A percentile compares a stretch with the other conserved stretches of the same genome.
Conservation (phyloP, 1,140 invertebrate species). For the Drosophila ogumai region DNA sequence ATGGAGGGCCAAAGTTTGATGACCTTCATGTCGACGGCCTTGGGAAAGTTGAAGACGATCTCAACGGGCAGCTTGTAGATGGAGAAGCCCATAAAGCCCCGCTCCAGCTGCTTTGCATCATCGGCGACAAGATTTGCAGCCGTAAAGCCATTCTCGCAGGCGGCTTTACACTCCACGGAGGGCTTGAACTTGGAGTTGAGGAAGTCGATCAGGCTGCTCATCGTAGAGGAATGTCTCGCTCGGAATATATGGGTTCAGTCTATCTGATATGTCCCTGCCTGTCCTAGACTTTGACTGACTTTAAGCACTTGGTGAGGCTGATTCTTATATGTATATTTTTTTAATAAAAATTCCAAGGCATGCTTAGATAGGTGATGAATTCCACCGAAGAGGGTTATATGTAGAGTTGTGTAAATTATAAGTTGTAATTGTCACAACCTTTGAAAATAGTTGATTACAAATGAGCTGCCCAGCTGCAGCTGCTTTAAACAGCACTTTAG, state of each 20-base stretch:
- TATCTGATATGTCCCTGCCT: too few species aligned
- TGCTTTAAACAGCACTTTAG: not conserved
- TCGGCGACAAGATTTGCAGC: conserved; percentile 88
- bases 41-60: conserved; percentile 89
- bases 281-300: not conserved
- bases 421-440: too few species aligned
- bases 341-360: too few species aligned
- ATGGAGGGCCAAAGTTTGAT: conserved; percentile 88
- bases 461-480: too few species aligned
- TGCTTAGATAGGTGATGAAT: too few species aligned
- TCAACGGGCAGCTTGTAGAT: conserved; percentile 90
- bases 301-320: not conserved
- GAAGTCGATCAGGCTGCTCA: conserved; percentile 85
- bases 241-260: too few species aligned
- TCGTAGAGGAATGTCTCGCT: not conserved
- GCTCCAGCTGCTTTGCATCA: conserved; percentile 81
- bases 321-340: too few species aligned
- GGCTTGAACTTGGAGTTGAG: conserved; percentile 85
- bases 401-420: too few species aligned
- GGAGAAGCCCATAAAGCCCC: conserved; percentile 89
- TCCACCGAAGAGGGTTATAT: too few species aligned
- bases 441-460: too few species aligned
- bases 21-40: conserved; percentile 88
- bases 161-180: conserved; percentile 80
- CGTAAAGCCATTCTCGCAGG: conserved; percentile 88